These are phyloP conservation scores for Allophyes oxyacanthae DNA, from an alignment of 2,888 invertebrate species.

Conservation along the genomic window DNA sequence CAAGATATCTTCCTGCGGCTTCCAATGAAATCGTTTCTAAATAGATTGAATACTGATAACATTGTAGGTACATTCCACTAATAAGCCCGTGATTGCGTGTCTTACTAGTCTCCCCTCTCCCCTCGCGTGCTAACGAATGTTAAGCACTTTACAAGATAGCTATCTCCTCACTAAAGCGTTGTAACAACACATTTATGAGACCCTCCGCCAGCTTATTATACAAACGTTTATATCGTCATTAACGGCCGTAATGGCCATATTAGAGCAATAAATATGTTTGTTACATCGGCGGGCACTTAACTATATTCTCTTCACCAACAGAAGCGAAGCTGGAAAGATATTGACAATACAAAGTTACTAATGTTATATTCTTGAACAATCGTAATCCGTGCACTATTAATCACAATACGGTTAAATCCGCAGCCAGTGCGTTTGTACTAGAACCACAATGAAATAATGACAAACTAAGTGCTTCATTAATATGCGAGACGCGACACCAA, in stretches of 20 bases:
- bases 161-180: conserved; percentile 12
- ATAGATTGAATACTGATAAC: conserved; percentile 12
- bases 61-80: conserved; percentile 5
- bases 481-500: conserved; percentile 13
- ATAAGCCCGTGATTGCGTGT: conserved; percentile 11
- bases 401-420: not conserved
- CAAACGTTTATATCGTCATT: conserved; percentile 15
- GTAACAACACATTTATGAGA: conserved; percentile 32
- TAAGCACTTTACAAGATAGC: conserved; percentile 14
- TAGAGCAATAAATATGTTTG: conserved; percentile 16
- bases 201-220: conserved; percentile 12
- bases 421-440: conserved; percentile 4
- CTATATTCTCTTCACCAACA: conserved; percentile 28
- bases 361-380: conserved; percentile 7
- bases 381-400: conserved; percentile 6
- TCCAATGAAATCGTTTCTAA: not conserved
- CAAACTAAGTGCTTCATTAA: conserved; percentile 24
- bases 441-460: conserved; percentile 22
- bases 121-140: conserved; percentile 20
- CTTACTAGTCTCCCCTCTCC: not conserved
- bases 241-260: conserved; percentile 13
- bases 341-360: conserved; percentile 14
- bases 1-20: not conserved
- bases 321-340: conserved; percentile 25
- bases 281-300: conserved; percentile 2